Evolutionary conservation across 2,888 invertebrate genomes (phyloP).

Genomic region (Chalcis sispes): DNA sequence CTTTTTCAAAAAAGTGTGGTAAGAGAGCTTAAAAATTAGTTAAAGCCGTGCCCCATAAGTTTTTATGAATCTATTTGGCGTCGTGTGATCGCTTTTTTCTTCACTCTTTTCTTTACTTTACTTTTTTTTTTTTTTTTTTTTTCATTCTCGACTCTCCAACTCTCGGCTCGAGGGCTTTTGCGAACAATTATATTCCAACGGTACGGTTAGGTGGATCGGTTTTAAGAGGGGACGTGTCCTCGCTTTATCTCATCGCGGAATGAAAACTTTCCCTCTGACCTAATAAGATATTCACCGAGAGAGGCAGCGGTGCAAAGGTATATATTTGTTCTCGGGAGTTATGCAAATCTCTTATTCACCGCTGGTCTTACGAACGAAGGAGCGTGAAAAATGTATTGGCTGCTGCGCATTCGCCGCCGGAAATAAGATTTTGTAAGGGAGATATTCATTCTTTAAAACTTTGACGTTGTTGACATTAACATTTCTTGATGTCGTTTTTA

Average conservation of each 20-base stretch:
- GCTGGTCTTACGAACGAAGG: neutral
- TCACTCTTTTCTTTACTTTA: no score
- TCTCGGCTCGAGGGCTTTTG: conserved; percentile 10
- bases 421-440: neutral
- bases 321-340: conserved; percentile 57
- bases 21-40: conserved; percentile 27
- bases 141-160: neutral
- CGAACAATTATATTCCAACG: conserved; percentile 63
- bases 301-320: conserved; percentile 34
- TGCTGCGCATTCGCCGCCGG: neutral
- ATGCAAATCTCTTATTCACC: conserved; percentile 27
- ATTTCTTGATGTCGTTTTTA: no score
- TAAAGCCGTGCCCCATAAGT: neutral
- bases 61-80: conserved; percentile 30
- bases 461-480: neutral
- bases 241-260: conserved; percentile 52
- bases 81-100: neutral
- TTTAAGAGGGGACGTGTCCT: conserved; percentile 58
- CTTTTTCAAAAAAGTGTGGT: neutral
- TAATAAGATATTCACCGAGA: conserved; percentile 58
- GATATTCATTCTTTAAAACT: neutral
- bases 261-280: conserved; percentile 65
- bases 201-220: conserved; percentile 56
- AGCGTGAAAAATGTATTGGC: neutral
- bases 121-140: no score